Evolutionary conservation across 2,113 vertebrate genomes (phyloP), one percentile per base, ranked within the genome.

Genomic region (Lepus americanus): DNA sequence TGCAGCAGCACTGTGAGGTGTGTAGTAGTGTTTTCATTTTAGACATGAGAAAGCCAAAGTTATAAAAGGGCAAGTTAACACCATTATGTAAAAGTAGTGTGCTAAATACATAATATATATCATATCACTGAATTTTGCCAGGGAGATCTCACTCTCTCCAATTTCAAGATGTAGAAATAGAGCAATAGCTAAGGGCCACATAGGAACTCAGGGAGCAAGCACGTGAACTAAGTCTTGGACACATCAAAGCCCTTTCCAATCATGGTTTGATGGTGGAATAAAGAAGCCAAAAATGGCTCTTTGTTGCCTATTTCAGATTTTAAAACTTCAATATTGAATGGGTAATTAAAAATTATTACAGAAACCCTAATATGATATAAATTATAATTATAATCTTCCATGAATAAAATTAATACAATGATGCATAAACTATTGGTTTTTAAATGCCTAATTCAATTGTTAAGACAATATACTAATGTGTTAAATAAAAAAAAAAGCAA

Each of bases 151-250:
- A 61, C 67, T 69, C 23, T 59, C 78, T 83, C 31, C 14, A 67
- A 74, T 87, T 87, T 70, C n/a, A 95, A 83, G 16, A 77, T 88
- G 22, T 82, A 31, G 51, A 82, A 67, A 66, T 6, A 66, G 27
- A 66, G 53, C 53, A 36, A 64, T n/a, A 73, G 72, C 14, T 79
- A 6, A 3, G n/a, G 25, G 16, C 80, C 44, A 80, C 13, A 67
- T 31, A 81, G 29, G 6, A 92, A 61, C 44, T 87, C 55, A 81
- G 12, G 74, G 16, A 31, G 25, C 0, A 77, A 92, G 67, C 16
- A 83, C 12, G 16, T n/a, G 51, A 88, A 70, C 39, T 51, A 10
- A 16, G 39, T 44, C n/a, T 64, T 29, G 39, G 39, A 88, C 5
- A 23, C 8, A 33, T 70, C 59, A 87, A 29, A 53, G 5, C 16